Percentiles rank a stretch among this genome's conserved stretches.
Evolutionary conservation across 2,888 invertebrate species (phyloP).

Genomic region (Caenorhabditis uteleia): DNA sequence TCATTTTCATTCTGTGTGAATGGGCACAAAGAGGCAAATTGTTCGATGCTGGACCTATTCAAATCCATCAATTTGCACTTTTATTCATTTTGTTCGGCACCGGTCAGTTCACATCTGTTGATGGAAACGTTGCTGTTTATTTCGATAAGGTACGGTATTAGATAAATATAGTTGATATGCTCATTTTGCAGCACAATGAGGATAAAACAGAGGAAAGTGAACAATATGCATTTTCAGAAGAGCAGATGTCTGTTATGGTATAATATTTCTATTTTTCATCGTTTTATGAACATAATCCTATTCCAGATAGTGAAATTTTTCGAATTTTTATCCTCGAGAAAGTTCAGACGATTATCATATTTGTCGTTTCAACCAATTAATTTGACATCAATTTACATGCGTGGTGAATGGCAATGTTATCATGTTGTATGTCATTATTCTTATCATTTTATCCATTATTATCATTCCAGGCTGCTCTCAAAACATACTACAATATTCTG

Average conservation of each 20-base stretch:
- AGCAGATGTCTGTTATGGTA: slow-evolving; percentile 19
- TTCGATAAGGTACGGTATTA: slow-evolving; percentile 20
- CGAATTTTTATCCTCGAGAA: slow-evolving; percentile 42
- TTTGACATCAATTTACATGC: slow-evolving; percentile 32
- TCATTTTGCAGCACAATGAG: too few relatives aligned
- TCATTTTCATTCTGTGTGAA: slow-evolving; percentile 36
- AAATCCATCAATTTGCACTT: slow-evolving; percentile 27
- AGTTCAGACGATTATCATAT: slow-evolving; percentile 31
- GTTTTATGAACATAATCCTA: too few relatives aligned
- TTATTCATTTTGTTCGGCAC: slow-evolving; percentile 39
- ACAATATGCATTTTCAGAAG: background rate
- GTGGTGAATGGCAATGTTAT: slow-evolving; percentile 43
- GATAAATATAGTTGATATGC: too few relatives aligned
- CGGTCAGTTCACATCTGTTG: slow-evolving; percentile 23
- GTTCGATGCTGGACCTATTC: slow-evolving; percentile 20
- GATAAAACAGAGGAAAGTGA: too few relatives aligned
- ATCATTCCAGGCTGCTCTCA: slow-evolving; percentile 22
- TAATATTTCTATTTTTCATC: too few relatives aligned
- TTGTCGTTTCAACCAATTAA: slow-evolving; percentile 28
- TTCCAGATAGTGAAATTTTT: slow-evolving; percentile 38
- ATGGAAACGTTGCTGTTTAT: slow-evolving; percentile 18
- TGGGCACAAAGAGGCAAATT: slow-evolving; percentile 32
- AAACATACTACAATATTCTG: slow-evolving; percentile 46
- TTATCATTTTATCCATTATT: background rate
- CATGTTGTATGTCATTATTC: slow-evolving; percentile 19